Evolutionary conservation across 2,888 invertebrate genomes (phyloP).

Genomic region (Xestia ashworthii): DNA sequence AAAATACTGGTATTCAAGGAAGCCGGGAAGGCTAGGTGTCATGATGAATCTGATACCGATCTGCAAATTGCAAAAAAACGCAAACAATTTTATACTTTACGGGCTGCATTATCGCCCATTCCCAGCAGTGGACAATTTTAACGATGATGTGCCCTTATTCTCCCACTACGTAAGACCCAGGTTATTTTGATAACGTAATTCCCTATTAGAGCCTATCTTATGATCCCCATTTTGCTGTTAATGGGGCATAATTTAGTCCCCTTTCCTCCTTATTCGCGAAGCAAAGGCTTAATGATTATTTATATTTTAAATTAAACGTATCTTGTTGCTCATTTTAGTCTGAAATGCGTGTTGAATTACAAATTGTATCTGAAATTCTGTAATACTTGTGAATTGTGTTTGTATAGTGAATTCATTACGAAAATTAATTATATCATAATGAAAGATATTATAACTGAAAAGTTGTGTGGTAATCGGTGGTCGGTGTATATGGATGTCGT

Average conservation of each 20-base stretch:
- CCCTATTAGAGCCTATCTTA: constrained; percentile 44
- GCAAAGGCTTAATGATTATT: constrained; percentile 55
- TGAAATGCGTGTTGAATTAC: constrained; percentile 24
- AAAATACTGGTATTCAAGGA: background rate
- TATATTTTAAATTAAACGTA: constrained; percentile 48
- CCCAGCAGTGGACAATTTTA: background rate
- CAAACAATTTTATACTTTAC: background rate
- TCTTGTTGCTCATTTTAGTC: constrained; percentile 35
- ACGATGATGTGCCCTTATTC: background rate
- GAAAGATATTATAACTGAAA: too few relatives aligned
- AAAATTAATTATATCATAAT: background rate
- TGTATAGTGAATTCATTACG: background rate
- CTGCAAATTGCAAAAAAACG: constrained; percentile 1
- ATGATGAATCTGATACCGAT: background rate
- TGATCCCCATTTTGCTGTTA: constrained; percentile 50
- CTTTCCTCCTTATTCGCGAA: constrained; percentile 18
- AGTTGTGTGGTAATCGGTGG: too few relatives aligned
- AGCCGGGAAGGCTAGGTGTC: too few relatives aligned
- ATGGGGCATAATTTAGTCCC: constrained; percentile 53
- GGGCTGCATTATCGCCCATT: background rate
- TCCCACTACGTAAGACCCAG: background rate
- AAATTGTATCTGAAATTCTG: background rate
- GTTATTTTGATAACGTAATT: constrained; percentile 34
- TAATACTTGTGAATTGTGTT: background rate
- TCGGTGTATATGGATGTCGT: too few relatives aligned